These are phyloP conservation scores for Notodonta dromedarius DNA, from an alignment of 2,888 invertebrate genomes.

Conservation along the genomic window DNA sequence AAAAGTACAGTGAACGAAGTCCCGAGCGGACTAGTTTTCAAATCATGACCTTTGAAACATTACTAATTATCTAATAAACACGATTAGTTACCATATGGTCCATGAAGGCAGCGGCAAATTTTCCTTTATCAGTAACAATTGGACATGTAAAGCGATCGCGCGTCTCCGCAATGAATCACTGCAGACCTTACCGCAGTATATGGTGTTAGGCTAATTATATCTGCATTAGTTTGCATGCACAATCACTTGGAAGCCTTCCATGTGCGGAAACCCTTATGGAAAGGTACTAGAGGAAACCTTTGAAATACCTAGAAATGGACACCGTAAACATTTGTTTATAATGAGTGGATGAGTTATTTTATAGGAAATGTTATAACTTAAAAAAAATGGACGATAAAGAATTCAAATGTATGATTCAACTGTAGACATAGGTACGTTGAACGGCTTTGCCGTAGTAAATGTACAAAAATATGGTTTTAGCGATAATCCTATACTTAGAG, in stretches of 20 bases:
- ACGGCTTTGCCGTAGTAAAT: too few relatives aligned
- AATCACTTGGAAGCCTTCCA: slow-evolving; percentile 36
- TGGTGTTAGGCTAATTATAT: slow-evolving; percentile 29
- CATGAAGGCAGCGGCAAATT: slow-evolving; percentile 21
- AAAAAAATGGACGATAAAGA: too few relatives aligned
- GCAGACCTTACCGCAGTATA: slow-evolving; percentile 30
- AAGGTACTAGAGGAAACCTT: slow-evolving; percentile 20
- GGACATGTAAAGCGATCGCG: slow-evolving; percentile 19
- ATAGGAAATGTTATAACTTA: too few relatives aligned
- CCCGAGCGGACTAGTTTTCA: too few relatives aligned
- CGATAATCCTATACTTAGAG: slow-evolving; percentile 13
- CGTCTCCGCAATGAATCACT: slow-evolving; percentile 28
- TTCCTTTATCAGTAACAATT: slow-evolving; percentile 30
- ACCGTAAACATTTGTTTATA: not conserved
- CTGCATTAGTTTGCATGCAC: slow-evolving; percentile 21
- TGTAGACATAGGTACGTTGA: too few relatives aligned
- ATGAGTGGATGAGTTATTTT: too few relatives aligned
- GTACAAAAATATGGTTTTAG: slow-evolving; percentile 9
- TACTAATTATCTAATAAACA: not conserved
- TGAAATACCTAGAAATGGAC: slow-evolving; percentile 7
- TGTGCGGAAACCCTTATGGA: slow-evolving; percentile 39
- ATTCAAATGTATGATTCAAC: too few relatives aligned
- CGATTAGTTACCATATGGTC: not conserved
- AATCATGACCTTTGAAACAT: too few relatives aligned
- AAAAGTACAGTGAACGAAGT: too few relatives aligned